Conservation (phyloP, 2,888 invertebrate genomes). For the Dichetophora obliterata region DNA sequence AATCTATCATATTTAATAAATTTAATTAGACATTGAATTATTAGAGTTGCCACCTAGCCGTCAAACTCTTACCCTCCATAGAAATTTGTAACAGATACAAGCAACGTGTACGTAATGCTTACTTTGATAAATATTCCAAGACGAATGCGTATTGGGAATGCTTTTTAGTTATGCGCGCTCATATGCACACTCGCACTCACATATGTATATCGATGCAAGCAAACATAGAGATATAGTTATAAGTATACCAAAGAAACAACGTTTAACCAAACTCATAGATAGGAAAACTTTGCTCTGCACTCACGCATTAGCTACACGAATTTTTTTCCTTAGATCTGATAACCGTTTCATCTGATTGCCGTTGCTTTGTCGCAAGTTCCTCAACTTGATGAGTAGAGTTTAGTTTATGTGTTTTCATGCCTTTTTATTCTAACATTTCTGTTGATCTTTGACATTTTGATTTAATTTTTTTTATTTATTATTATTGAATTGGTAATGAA, state of each 20-base stretch:
- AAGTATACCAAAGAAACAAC: background rate
- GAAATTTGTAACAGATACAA: background rate
- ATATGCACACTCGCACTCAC: slow-evolving; percentile 30
- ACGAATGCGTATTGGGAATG: slow-evolving; percentile 53
- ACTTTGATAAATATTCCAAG: slow-evolving; percentile 53
- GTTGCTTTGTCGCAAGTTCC: background rate
- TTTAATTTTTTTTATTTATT: slow-evolving; percentile 31
- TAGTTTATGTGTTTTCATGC: slow-evolving; percentile 6
- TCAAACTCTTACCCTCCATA: background rate
- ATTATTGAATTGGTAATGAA: slow-evolving; percentile 36
- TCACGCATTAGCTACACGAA: background rate
- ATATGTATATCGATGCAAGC: too few relatives aligned
- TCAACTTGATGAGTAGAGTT: background rate
- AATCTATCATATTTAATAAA: slow-evolving; percentile 40
- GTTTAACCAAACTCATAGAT: background rate
- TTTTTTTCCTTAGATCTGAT: background rate
- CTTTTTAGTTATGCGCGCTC: slow-evolving; percentile 52
- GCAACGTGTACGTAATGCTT: background rate
- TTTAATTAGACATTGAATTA: slow-evolving; percentile 44
- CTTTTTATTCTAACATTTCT: background rate
- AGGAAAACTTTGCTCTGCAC: background rate
- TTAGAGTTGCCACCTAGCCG: slow-evolving; percentile 26
- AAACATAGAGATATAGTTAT: background rate
- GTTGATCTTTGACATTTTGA: slow-evolving; percentile 15
- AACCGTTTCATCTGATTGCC: slow-evolving; percentile 19